A percentile compares a stretch with the other conserved stretches of the same genome.
Evolutionary conservation across 2,797 vertebrate species (phyloP).

Genomic region (Dryobates pubescens): DNA sequence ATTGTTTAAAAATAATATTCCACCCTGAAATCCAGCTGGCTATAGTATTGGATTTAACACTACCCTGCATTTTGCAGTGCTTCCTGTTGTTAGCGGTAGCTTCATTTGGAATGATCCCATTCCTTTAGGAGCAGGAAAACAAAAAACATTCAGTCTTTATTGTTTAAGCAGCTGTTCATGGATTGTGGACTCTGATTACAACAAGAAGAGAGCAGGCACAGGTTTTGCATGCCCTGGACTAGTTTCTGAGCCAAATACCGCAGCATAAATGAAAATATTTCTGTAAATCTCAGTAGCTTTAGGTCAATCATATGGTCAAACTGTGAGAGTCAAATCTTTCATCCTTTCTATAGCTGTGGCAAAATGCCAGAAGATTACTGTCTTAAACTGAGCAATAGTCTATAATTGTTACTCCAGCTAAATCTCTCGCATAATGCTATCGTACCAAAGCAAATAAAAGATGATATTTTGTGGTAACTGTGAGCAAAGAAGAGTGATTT

Average conservation of each 20-base stretch:
- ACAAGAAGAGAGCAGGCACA: background rate
- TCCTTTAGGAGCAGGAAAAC: background rate
- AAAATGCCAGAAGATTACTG: slow-evolving; percentile 24
- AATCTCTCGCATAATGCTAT: background rate
- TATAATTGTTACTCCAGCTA: background rate
- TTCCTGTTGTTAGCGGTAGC: background rate
- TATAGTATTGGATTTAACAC: background rate
- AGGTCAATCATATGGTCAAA: background rate
- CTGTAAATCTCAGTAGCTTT: slow-evolving; percentile 25
- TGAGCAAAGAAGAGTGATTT: background rate
- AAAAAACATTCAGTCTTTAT: background rate
- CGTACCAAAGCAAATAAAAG: slow-evolving; percentile 10
- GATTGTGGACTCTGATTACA: background rate
- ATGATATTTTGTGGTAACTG: background rate
- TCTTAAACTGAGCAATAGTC: background rate
- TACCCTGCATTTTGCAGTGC: background rate
- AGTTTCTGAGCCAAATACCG: background rate
- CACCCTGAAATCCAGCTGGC: background rate
- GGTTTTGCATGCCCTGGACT: background rate
- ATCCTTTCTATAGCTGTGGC: background rate
- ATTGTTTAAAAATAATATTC: background rate
- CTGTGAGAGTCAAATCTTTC: background rate
- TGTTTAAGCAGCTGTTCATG: background rate
- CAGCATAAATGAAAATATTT: background rate
- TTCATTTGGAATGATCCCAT: background rate